These are phyloP conservation scores for Neoaliturus tenellus DNA, from an alignment of 2,888 invertebrate genomes.

Conservation along the genomic window DNA sequence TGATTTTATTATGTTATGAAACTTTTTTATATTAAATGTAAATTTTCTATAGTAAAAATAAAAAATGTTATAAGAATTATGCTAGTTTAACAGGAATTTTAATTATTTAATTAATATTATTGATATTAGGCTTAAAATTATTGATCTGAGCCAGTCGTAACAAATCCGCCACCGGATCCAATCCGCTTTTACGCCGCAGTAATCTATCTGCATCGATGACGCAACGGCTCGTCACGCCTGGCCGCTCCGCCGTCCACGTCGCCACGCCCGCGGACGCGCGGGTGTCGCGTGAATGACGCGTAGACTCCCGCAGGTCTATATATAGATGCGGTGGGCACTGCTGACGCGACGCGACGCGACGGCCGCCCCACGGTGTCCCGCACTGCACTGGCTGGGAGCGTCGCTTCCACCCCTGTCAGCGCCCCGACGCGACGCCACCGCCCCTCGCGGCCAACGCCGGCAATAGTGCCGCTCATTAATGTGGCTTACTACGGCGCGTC, in stretches of 20 bases:
- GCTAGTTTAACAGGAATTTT: no score
- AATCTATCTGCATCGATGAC: neutral
- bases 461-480: neutral
- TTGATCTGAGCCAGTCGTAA: no score
- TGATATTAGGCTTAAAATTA: no score
- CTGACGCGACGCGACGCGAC: neutral
- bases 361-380: neutral
- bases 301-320: neutral
- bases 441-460: neutral
- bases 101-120: no score
- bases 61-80: no score
- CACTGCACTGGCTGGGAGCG: conserved; percentile 32
- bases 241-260: neutral
- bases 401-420: neutral
- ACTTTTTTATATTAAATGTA: no score
- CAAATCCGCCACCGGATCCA: neutral
- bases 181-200: neutral
- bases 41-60: no score
- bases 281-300: neutral
- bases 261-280: neutral
- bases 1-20: no score
- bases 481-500: conserved; percentile 23
- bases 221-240: neutral
- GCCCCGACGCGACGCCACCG: conserved; percentile 11
- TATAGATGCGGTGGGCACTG: neutral